These are phyloP conservation scores for Perca flavescens DNA, from an alignment of 2,113 vertebrate species.

Conservation along the genomic window DNA sequence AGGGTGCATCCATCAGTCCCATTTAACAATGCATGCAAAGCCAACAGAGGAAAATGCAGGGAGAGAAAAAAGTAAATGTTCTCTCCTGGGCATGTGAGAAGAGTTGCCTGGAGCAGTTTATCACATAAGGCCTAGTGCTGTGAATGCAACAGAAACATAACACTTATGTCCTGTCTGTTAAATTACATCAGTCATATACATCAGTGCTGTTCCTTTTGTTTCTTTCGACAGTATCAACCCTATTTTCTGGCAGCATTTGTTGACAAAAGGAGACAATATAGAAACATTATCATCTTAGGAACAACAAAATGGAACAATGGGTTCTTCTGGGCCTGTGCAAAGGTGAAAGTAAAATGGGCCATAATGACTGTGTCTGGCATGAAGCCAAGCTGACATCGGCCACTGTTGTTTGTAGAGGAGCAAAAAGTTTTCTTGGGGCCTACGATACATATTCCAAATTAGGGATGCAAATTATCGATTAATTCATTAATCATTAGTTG, in stretches of 20 bases:
- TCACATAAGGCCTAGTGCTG: slow-evolving; percentile 39
- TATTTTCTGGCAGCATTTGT: background rate
- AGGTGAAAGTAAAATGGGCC: background rate
- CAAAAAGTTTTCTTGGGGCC: background rate
- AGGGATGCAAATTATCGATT: too few species aligned
- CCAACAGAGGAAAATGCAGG: slow-evolving; percentile 58
- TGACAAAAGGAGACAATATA: slow-evolving; percentile 3
- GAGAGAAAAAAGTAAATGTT: slow-evolving; percentile 57
- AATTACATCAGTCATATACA: slow-evolving; percentile 5
- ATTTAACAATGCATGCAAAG: slow-evolving; percentile 86
- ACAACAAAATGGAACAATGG: background rate
- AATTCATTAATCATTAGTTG: too few species aligned
- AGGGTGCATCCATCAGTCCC: slow-evolving; percentile 82
- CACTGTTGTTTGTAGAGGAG: slow-evolving; percentile 16
- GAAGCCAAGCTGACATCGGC: slow-evolving; percentile 3
- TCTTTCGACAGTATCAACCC: background rate
- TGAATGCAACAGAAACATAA: slow-evolving; percentile 47
- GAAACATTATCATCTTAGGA: background rate
- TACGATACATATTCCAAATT: background rate
- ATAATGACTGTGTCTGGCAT: slow-evolving; percentile 18
- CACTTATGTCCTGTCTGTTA: slow-evolving; percentile 14
- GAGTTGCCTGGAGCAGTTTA: slow-evolving; percentile 65
- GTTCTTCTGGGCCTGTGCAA: background rate
- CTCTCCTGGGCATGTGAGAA: slow-evolving; percentile 59
- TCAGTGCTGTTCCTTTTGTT: background rate